These are phyloP conservation scores for Fregata magnificens DNA, from an alignment of 2,113 vertebrate genomes.

Conservation along the genomic window DNA sequence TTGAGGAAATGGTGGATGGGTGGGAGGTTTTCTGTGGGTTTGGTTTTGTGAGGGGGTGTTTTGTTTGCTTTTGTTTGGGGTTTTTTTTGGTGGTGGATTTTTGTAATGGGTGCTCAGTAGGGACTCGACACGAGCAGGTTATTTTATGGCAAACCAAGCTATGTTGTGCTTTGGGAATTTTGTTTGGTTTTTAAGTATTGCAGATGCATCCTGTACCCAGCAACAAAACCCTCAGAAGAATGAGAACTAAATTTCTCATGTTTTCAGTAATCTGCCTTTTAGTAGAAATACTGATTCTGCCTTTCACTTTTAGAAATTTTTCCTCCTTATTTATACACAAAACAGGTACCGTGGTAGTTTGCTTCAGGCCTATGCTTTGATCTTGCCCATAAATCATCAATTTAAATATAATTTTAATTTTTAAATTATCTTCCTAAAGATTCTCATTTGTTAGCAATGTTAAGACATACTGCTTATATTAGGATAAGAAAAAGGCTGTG, in stretches of 20 bases:
- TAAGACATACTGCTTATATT: neutral
- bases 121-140: rapidly evolving
- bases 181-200: neutral
- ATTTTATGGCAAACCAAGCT: neutral
- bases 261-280: neutral
- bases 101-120: neutral
- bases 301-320: neutral
- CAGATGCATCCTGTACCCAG: neutral
- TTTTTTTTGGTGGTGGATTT: neutral
- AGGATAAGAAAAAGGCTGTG: neutral
- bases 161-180: neutral
- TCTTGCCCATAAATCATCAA: neutral
- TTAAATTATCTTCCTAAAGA: slow-evolving; percentile 11
- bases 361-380: neutral
- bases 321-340: neutral
- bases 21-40: neutral
- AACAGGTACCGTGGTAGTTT: neutral
- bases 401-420: slow-evolving; percentile 4
- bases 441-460: neutral
- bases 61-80: neutral
- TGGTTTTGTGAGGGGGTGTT: neutral
- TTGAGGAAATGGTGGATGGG: neutral
- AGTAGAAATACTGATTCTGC: neutral
- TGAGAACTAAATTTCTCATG: neutral
- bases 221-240: neutral